phyloP scores from a whole-genome alignment of 2,113 vertebrate genomes.

The Caracal caracal region DNA sequence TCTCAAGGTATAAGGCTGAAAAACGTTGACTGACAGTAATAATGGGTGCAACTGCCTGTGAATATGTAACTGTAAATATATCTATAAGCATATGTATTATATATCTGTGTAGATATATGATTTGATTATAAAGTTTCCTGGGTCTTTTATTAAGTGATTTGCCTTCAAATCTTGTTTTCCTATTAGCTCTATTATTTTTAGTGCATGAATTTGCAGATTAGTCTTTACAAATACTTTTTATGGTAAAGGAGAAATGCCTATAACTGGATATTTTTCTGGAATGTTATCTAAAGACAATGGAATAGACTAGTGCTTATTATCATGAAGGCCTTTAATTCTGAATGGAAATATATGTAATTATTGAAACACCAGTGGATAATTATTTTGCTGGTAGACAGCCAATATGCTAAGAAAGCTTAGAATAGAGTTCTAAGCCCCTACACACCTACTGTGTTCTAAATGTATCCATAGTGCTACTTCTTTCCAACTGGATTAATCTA shows the following conservation, averaged over 20 bases:
- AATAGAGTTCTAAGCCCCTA: neutral
- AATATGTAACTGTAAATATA: neutral
- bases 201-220: neutral
- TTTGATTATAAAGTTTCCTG: neutral
- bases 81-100: neutral
- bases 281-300: neutral
- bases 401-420: neutral
- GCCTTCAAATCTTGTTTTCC: neutral
- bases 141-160: neutral
- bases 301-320: neutral
- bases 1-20: neutral
- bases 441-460: neutral
- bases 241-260: neutral
- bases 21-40: neutral
- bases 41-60: neutral
- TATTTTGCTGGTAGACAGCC: neutral
- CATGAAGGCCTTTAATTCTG: neutral
- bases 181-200: neutral
- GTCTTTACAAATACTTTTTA: neutral
- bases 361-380: neutral
- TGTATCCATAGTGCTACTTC: neutral
- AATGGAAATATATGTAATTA: constrained; percentile 2
- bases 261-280: neutral
- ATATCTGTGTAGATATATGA: neutral
- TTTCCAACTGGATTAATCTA: neutral